Evolutionary conservation across 2,797 vertebrate species (phyloP), one percentile per base, ranked within the genome.

Genomic region (Delichon dasypus): DNA sequence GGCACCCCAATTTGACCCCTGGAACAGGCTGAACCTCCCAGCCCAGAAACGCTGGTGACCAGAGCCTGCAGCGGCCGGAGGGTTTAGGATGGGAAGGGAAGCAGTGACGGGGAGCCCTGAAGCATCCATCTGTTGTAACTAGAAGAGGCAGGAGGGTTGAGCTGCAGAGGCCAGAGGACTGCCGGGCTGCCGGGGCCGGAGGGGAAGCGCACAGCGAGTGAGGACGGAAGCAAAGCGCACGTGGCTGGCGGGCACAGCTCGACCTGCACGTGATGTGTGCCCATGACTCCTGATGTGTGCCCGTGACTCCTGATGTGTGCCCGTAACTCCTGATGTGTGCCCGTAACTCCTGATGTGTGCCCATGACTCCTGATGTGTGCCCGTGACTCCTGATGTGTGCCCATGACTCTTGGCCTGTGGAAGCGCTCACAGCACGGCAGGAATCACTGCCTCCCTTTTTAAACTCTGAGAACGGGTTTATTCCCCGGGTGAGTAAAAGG

Each of bases 41-140:
- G 45, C 73, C 61, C 42, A 13, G 57, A 42, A 87, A 45, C 0
- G 1, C 55, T 29, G 0, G 0, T 0, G 3, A 20, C 9, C 4
- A 2, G 36, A 55, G 50, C 38, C 62, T 25, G 50, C 2, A 2
- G 83, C 88, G 80, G 45, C 29, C 0, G 0, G 7, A 50, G 40
- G 36, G 55, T 53, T 73, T 73, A 13, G 66, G n/a, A 21, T 0
- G 4, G 66, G 36, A 85, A 60, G 48, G 44, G 65, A 47, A 58
- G 42, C 54, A 13, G 54, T 0, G 1, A 2, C 6, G 29, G 40
- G 47, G 50, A 67, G 57, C 40, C 22, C 55, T 62, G 75, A 45
- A 83, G 30, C 66, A 51, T 55, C 70, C 36, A 38, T 58, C 38
- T 50, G 42, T 51, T 16, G 70, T 57, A 27, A 65, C 32, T 32